Base-by-base conservation (phyloP, 2,113 vertebrate species). In the Penelope pileata region DNA sequence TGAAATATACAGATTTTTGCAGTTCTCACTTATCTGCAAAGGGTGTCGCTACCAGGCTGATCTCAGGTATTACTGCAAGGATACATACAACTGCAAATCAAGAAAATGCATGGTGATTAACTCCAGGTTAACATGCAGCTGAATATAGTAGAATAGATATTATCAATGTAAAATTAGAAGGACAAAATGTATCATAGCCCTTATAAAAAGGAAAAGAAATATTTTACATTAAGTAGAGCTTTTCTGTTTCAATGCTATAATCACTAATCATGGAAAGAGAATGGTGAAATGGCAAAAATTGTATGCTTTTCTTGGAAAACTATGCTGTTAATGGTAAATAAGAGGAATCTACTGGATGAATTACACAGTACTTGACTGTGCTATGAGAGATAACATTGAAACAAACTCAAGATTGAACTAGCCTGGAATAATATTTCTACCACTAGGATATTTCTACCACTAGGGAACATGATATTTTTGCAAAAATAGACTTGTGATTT, bases 401-500 rank as follows among this genome's bases (percentile, higher is more conserved):
- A 93, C 0, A 0, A 91, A 86, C 58, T 66, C 70, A 69, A 64
- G 78, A 64, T 66, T 91, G 48, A 80, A 85, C 53, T 79, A 85
- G n/a, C 18, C 50, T 82, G 58, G 83, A 94, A 91, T 92, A 93
- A 66, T 1, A 4, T 91, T 94, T 91, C 92, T 91, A 32, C 45
- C 86, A 54, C 67, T 16, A 79, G 74, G 91, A 66, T 1, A 4
- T 91, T 94, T 91, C 92, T 91, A 32, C 45, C 86, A 54, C 67
- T 16, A 79, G 74, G 91, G 86, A 96, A 92, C 53, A 60, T 27
- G 74, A 76, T 62, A 87, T 45, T 96, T 92, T 79, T 73, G n/a
- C 69, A 92, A 88, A 93, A 96, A 89, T 75, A 92, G 58, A 36
- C 69, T 79, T 82, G 53, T 30, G 43, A 88, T 92, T 91, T 81